Percentiles rank a stretch among this genome's conserved stretches.
These are phyloP conservation scores for Holothuria leucospilota DNA, from an alignment of 53 echinoderm and acorn worm species.

Conservation along the genomic window DNA sequence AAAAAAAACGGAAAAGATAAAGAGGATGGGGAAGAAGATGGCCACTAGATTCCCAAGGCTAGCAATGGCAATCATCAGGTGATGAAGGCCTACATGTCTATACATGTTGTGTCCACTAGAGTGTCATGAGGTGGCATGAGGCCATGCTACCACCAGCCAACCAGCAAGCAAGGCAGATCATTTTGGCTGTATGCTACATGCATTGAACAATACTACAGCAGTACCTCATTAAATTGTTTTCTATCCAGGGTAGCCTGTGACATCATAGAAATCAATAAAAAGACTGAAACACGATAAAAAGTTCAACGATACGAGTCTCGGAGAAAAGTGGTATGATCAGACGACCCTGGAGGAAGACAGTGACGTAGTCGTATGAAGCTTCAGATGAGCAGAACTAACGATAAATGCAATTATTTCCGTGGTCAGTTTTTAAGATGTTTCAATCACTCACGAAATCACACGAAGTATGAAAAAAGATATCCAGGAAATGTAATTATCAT, in stretches of 20 bases:
- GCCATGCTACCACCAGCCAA: too few species aligned
- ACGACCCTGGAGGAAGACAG: slow-evolving; percentile 24
- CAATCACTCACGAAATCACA: slow-evolving; percentile 34
- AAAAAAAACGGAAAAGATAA: neutral
- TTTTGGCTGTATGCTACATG: neutral
- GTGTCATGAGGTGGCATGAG: too few species aligned
- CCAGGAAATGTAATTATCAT: slow-evolving; percentile 21
- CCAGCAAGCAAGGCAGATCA: too few species aligned
- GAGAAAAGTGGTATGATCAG: neutral
- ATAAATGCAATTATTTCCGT: slow-evolving; percentile 41
- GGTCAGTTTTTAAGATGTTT: slow-evolving; percentile 44
- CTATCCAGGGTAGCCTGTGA: slow-evolving; percentile 26
- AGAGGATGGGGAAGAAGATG: neutral
- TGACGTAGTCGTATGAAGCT: neutral
- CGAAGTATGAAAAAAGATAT: slow-evolving; percentile 3
- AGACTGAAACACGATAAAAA: slow-evolving; percentile 41
- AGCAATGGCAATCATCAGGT: slow-evolving; percentile 3
- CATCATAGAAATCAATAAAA: slow-evolving; percentile 41
- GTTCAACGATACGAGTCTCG: slow-evolving; percentile 14
- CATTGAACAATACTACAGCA: neutral
- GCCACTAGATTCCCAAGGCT: neutral
- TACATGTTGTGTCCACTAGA: slow-evolving; percentile 11
- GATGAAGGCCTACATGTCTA: slow-evolving; percentile 26
- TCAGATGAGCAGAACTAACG: neutral
- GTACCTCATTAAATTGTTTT: slow-evolving; percentile 4